A percentile compares a stretch with the other conserved stretches of the same genome.
These are phyloP conservation scores for Andrena praecox DNA, from an alignment of 2,888 invertebrate genomes.

Conservation along the genomic window DNA sequence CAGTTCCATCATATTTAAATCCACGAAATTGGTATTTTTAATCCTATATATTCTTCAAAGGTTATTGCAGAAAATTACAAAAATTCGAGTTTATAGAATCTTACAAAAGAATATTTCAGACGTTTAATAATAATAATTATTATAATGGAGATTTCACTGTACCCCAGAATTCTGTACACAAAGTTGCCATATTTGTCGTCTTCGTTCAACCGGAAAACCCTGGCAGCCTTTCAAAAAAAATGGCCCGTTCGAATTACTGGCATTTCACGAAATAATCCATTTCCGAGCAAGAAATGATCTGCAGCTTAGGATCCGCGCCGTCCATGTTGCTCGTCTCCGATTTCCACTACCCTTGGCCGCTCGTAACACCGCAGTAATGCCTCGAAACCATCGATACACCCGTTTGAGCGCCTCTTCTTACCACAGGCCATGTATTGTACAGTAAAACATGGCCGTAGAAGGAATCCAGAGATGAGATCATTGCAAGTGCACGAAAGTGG, in stretches of 20 bases:
- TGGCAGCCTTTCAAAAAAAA: not conserved
- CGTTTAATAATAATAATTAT: too few relatives aligned
- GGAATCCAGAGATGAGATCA: constrained; percentile 81
- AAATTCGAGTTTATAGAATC: not conserved
- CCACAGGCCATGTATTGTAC: constrained; percentile 30
- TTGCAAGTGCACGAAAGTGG: constrained; percentile 73
- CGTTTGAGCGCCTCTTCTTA: not conserved
- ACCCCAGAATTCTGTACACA: not conserved
- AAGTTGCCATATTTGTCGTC: too few relatives aligned
- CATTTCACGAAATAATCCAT: not conserved
- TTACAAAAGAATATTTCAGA: not conserved
- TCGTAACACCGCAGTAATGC: constrained; percentile 12
- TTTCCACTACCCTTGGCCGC: not conserved
- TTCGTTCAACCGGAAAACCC: too few relatives aligned
- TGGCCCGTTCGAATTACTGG: not conserved
- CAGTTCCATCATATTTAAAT: too few relatives aligned
- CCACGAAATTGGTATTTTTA: too few relatives aligned
- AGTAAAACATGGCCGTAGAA: constrained; percentile 60
- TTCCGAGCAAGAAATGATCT: not conserved
- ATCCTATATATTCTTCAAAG: too few relatives aligned
- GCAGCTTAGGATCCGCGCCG: not conserved
- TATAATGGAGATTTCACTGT: not conserved
- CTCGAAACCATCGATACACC: constrained; percentile 29
- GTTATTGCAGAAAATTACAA: not conserved
- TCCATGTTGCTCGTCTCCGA: not conserved